Base-by-base conservation (phyloP, 2,797 vertebrate genomes). In the Tenualosa ilisha region DNA sequence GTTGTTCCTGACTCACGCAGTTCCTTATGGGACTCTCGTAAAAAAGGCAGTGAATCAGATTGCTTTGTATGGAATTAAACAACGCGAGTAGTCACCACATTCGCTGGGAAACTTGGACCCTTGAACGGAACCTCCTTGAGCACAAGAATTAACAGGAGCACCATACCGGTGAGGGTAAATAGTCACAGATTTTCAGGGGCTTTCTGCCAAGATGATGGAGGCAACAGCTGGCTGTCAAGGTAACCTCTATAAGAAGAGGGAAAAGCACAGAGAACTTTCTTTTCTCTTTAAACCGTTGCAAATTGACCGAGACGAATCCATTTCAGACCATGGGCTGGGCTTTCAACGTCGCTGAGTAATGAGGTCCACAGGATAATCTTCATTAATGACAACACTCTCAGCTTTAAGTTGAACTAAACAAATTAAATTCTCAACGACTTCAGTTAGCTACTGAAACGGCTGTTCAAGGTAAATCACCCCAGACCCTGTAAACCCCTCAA, bases 211-310 rank as follows among this genome's bases (percentile, higher is more conserved):
- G 68, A 84, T 85, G 84, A 87, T 85, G 24, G 79, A 83, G 84
- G 75, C 46, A 89, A 81, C 89, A 89, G 87, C 89, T 89, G 89
- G 82, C 87, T 83, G 81, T 87, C 85, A 90, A 88, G 84, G 87
- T 86, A 89, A 88, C 40, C 49, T 56, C 31, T 46, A 26, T 63
- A 87, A 81, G 65, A 85, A 88, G 43, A 85, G 85, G 81, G 84
- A 40, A 75, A 75, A 1, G 37, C 68, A 75, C 31, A 79, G 63
- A 31, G 26, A 22, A 40, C 83, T 84, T 75, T 79, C 75, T 81
- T 85, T 81, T 24, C 51, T 63, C 82, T 61, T 84, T 81, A 85
- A 86, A 86, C 86, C 85, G 61, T 84, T 83, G 81, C 82, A 86
- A 85, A 87, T 84, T 81, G 81, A 86, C 83, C 84, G 81, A 65